phyloP scores from a whole-genome alignment of 2,113 vertebrate species.

The Machaerirhynchus nigripectus region DNA sequence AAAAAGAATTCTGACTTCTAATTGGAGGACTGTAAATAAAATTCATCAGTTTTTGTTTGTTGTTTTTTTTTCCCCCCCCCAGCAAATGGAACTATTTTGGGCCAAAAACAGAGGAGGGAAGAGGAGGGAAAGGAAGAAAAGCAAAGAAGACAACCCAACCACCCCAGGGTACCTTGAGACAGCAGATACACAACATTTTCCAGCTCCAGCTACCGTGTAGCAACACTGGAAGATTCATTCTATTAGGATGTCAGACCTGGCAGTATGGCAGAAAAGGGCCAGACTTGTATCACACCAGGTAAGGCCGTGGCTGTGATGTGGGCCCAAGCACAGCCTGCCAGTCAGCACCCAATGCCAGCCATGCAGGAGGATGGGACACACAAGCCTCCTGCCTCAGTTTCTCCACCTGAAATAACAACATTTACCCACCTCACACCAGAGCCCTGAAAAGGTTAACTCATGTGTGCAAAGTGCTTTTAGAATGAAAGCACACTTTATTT shows the following conservation, averaged over 20 bases:
- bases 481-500: not conserved
- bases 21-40: not conserved
- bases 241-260: rapidly evolving
- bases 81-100: not conserved
- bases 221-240: too few species aligned
- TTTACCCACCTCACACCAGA: not conserved
- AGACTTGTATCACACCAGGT: rapidly evolving
- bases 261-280: rapidly evolving
- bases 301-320: rapidly evolving
- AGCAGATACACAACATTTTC: rapidly evolving
- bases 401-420: not conserved
- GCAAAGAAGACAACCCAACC: not conserved
- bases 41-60: not conserved
- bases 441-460: not conserved
- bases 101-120: not conserved
- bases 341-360: not conserved
- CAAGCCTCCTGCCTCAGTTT: not conserved
- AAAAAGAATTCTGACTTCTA: not conserved
- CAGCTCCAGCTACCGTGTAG: not conserved
- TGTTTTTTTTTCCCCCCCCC: not conserved
- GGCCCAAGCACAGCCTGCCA: not conserved
- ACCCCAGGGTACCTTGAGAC: rapidly evolving
- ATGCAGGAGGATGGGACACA: rapidly evolving
- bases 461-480: not conserved
- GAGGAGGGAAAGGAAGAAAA: rapidly evolving